Evolutionary conservation across 2,113 vertebrate genomes (phyloP).

Genomic region (Shinisaurus crocodilurus): DNA sequence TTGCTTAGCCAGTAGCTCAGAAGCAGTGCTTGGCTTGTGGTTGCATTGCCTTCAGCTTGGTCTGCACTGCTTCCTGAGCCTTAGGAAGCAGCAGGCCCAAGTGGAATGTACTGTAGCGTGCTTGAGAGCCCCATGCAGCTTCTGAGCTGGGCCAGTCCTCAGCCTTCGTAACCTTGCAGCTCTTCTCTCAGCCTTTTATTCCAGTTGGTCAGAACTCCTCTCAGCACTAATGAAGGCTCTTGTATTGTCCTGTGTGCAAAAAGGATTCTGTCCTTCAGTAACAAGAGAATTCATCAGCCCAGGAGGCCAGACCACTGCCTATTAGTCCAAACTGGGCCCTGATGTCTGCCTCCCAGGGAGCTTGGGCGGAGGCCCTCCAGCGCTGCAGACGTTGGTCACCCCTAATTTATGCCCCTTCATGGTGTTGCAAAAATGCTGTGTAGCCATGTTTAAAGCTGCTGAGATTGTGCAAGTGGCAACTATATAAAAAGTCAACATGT

Average conservation of each 20-base stretch:
- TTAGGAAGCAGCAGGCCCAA: background rate
- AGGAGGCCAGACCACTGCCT: background rate
- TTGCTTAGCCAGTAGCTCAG: background rate
- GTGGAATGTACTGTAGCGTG: background rate
- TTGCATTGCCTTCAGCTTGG: background rate
- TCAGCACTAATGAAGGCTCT: background rate
- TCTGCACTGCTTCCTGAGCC: background rate
- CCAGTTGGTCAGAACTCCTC: background rate
- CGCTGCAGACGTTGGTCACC: background rate
- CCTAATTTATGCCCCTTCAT: background rate
- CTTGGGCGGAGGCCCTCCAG: no score
- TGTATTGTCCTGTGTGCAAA: background rate
- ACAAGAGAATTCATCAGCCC: background rate
- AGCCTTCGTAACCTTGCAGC: background rate
- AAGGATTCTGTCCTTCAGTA: background rate
- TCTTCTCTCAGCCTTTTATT: background rate
- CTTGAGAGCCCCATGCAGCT: background rate
- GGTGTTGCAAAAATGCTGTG: no score
- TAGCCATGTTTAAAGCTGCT: background rate
- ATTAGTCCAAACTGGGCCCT: background rate
- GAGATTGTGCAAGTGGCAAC: no score
- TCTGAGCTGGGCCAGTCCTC: background rate
- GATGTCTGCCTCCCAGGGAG: background rate
- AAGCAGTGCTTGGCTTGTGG: background rate
- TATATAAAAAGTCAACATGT: background rate